Conservation (phyloP, 2,888 invertebrate genomes). For the Hybos culiciformis region DNA sequence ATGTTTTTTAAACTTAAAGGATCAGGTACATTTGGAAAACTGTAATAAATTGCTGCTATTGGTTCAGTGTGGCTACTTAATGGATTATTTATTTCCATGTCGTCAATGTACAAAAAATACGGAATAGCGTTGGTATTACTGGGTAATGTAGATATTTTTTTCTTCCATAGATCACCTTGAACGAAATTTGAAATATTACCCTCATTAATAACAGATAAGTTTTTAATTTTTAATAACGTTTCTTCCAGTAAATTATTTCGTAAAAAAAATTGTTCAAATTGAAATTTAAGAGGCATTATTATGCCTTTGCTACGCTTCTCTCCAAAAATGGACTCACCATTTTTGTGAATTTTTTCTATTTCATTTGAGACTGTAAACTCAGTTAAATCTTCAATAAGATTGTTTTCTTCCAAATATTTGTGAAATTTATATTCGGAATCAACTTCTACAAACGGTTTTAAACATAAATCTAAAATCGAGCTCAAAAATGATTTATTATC, state of each 20-base stretch:
- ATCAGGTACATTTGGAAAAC: background rate
- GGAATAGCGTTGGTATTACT: background rate
- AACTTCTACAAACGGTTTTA: background rate
- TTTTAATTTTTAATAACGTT: background rate
- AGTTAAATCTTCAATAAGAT: background rate
- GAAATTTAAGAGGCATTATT: background rate
- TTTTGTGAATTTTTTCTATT: background rate
- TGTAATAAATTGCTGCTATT: slow-evolving; percentile 3
- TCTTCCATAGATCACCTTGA: slow-evolving; percentile 5
- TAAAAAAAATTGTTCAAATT: background rate
- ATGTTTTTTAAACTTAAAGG: background rate
- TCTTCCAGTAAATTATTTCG: background rate
- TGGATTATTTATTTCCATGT: background rate
- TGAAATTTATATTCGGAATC: background rate
- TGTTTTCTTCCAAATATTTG: background rate
- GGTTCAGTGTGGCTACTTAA: background rate
- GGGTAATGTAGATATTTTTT: background rate
- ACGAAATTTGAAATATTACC: slow-evolving; percentile 2
- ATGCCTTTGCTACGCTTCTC: background rate
- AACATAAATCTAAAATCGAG: background rate
- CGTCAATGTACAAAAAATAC: slow-evolving; percentile 1
- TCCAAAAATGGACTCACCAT: background rate
- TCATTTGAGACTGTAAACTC: background rate
- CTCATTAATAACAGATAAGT: background rate
- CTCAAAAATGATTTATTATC: too few relatives aligned